Conservation (phyloP, 2,113 vertebrate species). For the Nasalis larvatus region DNA sequence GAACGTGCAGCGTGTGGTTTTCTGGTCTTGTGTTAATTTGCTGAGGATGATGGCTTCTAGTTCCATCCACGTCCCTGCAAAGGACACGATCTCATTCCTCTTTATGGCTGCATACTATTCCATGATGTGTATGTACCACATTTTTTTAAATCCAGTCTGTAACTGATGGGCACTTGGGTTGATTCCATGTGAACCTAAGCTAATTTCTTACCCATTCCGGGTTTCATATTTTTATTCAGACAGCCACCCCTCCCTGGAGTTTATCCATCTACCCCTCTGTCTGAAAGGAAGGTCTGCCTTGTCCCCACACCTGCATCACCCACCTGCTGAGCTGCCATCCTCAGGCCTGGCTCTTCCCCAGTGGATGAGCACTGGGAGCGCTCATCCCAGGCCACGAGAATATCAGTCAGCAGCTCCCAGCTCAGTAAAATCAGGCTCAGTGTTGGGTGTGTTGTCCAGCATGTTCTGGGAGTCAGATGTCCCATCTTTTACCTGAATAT, state of each 20-base stretch:
- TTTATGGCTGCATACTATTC: too few species aligned
- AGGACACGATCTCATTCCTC: too few species aligned
- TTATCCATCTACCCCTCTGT: background rate
- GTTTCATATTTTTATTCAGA: background rate
- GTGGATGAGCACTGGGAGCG: background rate
- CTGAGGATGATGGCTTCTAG: too few species aligned
- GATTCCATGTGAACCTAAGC: too few species aligned
- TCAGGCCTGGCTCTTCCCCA: background rate
- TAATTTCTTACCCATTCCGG: background rate
- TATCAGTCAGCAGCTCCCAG: background rate
- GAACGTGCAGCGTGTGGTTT: too few species aligned
- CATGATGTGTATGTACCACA: too few species aligned
- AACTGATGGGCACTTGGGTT: too few species aligned
- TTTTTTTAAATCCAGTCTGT: too few species aligned
- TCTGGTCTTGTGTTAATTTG: too few species aligned
- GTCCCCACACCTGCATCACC: background rate
- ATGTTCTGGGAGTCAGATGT: background rate
- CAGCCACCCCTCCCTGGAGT: background rate
- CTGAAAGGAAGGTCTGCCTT: background rate
- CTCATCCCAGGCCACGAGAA: fast-evolving
- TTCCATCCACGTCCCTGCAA: too few species aligned
- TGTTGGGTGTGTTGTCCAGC: background rate
- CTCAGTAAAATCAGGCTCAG: background rate
- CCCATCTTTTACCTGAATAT: background rate
- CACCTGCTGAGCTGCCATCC: too few species aligned